Evolutionary conservation across 2,888 invertebrate genomes (phyloP), one percentile per base, ranked within the genome.

Genomic region (Acanthosepion pharaonis): DNA sequence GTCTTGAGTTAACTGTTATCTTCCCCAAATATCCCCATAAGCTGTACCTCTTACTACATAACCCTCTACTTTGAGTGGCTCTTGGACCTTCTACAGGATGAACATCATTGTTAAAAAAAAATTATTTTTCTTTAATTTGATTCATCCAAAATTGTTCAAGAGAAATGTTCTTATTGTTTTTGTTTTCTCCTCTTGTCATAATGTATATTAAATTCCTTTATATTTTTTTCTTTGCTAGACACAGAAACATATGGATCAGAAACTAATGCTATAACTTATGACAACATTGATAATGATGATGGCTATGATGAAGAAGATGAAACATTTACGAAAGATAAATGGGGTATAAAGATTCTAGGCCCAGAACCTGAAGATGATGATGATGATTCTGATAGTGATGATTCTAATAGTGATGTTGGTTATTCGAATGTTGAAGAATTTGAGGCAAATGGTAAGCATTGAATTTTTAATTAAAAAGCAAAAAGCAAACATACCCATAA

Each of bases 331-430:
- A 28, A 28, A 15, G 93, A 93, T 28, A 33, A 53, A 28, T 93
- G 93, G 93, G 93, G 93, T 28, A 93, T 53, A 53, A 93, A 93
- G n/a, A 93, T 93, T n/a, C 96, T 97, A 33, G 96, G 96, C 94
- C 96, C 97, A 51, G 95, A 96, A 78, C 96, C 96, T 23, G 95
- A 94, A 33, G 95, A 95, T 55, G 96, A 96, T 93, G 96, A 96
- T 91, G 96, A 96, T 94, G 96, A 95, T 33, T 33, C 33, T 94
- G 94, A 94, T 78, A 96, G 96, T 91, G 94, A 95, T 59, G 96
- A 48, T 33, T 42, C 64, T 64, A 25, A 64, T 64, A 25, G 25
- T 64, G 64, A 64, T 64, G 64, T 64, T 55, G 20, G 55, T 78
- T 78, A 28, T n/a, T 6, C n/a, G 2, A n/a, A 78, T n/a, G 3